These are phyloP conservation scores for Xenopus laevis DNA, from an alignment of 2,113 vertebrate genomes.

Conservation along the genomic window DNA sequence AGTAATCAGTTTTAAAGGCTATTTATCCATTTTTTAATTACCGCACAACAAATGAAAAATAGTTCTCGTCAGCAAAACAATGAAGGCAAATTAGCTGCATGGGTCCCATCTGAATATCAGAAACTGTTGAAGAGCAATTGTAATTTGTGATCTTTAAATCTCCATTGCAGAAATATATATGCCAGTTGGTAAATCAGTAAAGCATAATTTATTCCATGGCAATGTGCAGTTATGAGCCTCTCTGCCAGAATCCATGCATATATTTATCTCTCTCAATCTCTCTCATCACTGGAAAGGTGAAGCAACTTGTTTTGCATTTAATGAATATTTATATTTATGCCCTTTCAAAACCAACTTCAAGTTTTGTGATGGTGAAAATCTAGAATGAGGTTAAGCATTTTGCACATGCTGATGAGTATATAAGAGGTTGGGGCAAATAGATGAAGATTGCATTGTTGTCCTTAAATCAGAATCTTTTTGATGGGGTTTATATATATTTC, in stretches of 20 bases:
- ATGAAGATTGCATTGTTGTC: neutral
- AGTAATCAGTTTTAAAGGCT: neutral
- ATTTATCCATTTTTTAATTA: neutral
- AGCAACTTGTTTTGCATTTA: slow-evolving; percentile 9
- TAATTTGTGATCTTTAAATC: neutral
- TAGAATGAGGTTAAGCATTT: neutral
- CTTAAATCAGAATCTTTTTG: neutral
- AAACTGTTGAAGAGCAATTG: neutral
- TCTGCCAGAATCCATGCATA: neutral
- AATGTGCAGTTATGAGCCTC: slow-evolving; percentile 1
- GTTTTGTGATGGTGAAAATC: slow-evolving; percentile 14
- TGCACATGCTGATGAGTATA: neutral
- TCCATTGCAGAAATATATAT: neutral
- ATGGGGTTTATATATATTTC: no score
- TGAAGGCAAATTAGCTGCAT: neutral
- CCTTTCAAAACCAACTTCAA: slow-evolving; percentile 10
- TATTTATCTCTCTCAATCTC: neutral
- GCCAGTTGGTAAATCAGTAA: neutral
- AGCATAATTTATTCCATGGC: neutral
- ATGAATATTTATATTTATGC: slow-evolving; percentile 34
- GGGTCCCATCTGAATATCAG: neutral
- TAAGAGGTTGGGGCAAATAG: neutral
- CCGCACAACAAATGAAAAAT: neutral
- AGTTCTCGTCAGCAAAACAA: neutral
- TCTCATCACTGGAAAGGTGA: neutral